These are phyloP conservation scores for Leptobrachium ailaonicum DNA, from an alignment of 2,113 vertebrate genomes.

Conservation along the genomic window DNA sequence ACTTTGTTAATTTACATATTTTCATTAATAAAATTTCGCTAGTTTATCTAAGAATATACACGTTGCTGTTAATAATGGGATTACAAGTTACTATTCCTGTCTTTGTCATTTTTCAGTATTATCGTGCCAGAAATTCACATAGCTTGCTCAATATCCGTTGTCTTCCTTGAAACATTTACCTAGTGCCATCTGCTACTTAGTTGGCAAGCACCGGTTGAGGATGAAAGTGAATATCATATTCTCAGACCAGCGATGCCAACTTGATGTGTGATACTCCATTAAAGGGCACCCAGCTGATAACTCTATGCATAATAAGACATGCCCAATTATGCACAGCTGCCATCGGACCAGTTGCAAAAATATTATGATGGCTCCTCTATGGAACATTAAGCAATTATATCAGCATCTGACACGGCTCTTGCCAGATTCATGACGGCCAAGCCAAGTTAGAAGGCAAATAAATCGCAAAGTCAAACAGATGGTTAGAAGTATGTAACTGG, in stretches of 20 bases:
- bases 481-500: constrained; percentile 36
- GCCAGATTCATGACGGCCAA: constrained; percentile 25
- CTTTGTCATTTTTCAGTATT: too few relatives aligned
- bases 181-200: constrained; percentile 31
- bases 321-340: constrained; percentile 46
- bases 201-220: constrained; percentile 21
- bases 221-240: constrained; percentile 25
- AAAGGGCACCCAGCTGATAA: constrained; percentile 43
- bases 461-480: constrained; percentile 41
- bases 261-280: constrained; percentile 30
- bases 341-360: constrained; percentile 42
- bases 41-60: too few relatives aligned
- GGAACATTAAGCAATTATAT: constrained; percentile 49
- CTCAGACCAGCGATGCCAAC: constrained; percentile 27
- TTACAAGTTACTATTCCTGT: too few relatives aligned
- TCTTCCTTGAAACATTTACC: constrained; percentile 15
- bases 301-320: constrained; percentile 43
- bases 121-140: too few relatives aligned
- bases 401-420: constrained; percentile 39
- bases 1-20: too few relatives aligned
- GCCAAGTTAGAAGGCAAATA: constrained; percentile 42
- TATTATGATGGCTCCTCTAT: constrained; percentile 41
- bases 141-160: background rate
- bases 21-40: too few relatives aligned
- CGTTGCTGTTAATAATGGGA: too few relatives aligned